Base-by-base conservation (phyloP, 2,797 vertebrate species). In the Epinephelus coioides region DNA sequence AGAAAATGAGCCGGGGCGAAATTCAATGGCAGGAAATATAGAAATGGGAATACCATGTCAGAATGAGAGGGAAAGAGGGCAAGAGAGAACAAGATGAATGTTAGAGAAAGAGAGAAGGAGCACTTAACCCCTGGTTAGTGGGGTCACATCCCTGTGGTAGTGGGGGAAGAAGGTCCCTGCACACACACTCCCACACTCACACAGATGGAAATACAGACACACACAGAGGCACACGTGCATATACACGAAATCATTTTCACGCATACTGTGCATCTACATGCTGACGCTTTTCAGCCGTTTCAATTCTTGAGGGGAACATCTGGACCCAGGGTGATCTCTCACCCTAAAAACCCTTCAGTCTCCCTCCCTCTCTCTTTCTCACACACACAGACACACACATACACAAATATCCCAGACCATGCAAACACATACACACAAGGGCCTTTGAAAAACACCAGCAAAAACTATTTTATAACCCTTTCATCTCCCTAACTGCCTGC, bases 71-170 rank as follows among this genome's bases (percentile, higher is more conserved):
- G 67, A 83, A 70, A 53, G 53, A 57, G 50, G 57, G 61, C 25
- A 43, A 63, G 30, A 27, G 51, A 50, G 77, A 59, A 86, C 72
- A 86, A 83, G 86, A 89, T 85, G 86, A 92, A 89, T 91, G 89
- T 81, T 82, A 66, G 82, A 92, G 83, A 84, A 86, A 87, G 73
- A 84, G 82, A 84, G 74, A 83, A 84, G 87, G 69, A 85, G 89
- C 92, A 94, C 93, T 94, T 94, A 94, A 93, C 90, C 93, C 77
- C 88, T 89, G 89, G 87, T 93, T 87, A 90, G 93, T 90, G 85
- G 73, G 89, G 82, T 89, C 85, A 88, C 75, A 83, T 92, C 89
- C 88, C 91, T 88, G 73, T 91, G 86, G 90, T 85, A 74, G 81
- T 81, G 84, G 84, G 79, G 81, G 81, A 91, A 90, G 78, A 87